Percentiles rank a stretch among this genome's conserved stretches.
Conservation (phyloP, 1,140 invertebrate species). For the Magallana angulata region DNA sequence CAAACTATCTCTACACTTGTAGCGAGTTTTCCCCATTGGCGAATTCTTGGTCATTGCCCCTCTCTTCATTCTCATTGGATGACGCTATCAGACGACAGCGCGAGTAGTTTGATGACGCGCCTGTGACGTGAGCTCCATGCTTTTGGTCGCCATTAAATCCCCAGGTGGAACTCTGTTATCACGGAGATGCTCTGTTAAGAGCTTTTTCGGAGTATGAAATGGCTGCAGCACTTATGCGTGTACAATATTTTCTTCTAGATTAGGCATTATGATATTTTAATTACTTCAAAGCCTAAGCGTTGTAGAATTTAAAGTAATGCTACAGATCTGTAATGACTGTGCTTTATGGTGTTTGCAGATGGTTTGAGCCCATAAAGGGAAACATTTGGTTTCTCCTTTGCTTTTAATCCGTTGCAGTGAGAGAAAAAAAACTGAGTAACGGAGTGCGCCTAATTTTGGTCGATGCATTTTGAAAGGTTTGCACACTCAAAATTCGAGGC, state of each 20-base stretch:
- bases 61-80: constrained; percentile 14
- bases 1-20: too few relatives aligned
- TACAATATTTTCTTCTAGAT: constrained; percentile 23
- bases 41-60: background rate
- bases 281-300: background rate
- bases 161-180: constrained; percentile 14
- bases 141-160: constrained; percentile 28
- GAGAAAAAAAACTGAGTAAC: too few relatives aligned
- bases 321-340: background rate
- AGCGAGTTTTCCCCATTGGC: background rate
- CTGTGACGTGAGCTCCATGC: constrained; percentile 2
- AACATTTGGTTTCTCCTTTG: too few relatives aligned
- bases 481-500: too few relatives aligned
- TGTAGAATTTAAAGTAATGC: constrained; percentile 11
- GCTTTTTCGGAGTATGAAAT: constrained; percentile 33
- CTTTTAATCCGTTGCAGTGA: too few relatives aligned
- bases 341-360: constrained; percentile 9
- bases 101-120: constrained; percentile 10
- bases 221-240: background rate
- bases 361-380: background rate
- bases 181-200: background rate
- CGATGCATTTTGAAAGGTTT: too few relatives aligned
- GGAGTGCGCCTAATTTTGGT: too few relatives aligned
- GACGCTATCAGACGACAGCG: background rate
- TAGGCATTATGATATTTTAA: constrained; percentile 31